Percentiles rank a stretch among this genome's conserved stretches.
phyloP scores from a whole-genome alignment of 1,140 invertebrate genomes.

The Drosophila trapezifrons region DNA sequence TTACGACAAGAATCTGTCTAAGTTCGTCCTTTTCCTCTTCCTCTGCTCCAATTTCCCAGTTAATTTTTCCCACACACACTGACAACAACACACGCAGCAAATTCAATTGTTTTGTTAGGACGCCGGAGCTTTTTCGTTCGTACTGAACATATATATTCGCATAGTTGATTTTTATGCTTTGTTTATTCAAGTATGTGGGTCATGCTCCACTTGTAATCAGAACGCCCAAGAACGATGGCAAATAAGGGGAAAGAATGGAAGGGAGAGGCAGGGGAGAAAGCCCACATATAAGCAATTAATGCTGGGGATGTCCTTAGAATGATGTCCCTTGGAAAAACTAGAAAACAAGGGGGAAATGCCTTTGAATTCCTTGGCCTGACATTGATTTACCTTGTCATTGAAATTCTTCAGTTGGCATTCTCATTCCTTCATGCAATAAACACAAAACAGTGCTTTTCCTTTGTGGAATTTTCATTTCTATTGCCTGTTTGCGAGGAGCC shows the following conservation, averaged over 20 bases:
- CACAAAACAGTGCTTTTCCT: conserved; percentile 6
- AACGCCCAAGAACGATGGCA: conserved; percentile 2
- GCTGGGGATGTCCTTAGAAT: conserved; percentile 30
- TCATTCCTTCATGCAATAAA: conserved; percentile 27
- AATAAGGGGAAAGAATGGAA: too few relatives aligned
- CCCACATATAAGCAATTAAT: conserved; percentile 34
- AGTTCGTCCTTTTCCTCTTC: conserved; percentile 16
- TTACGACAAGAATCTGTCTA: conserved; percentile 15
- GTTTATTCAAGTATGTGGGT: conserved; percentile 52
- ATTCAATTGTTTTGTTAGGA: conserved; percentile 39
- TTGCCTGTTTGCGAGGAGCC: conserved; percentile 31
- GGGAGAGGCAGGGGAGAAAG: neutral
- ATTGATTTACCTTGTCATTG: conserved; percentile 49
- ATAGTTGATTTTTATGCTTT: conserved; percentile 48
- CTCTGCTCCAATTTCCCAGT: conserved; percentile 4
- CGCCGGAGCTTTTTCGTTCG: conserved; percentile 6
- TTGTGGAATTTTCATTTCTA: conserved; percentile 21
- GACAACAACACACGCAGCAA: conserved; percentile 41
- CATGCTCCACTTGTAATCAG: conserved; percentile 50
- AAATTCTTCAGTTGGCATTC: conserved; percentile 14
- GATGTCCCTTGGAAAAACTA: conserved; percentile 32
- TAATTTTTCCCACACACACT: conserved; percentile 1
- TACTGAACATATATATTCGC: conserved; percentile 29
- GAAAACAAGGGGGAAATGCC: conserved; percentile 21
- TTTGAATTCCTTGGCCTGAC: conserved; percentile 19